A percentile compares a stretch with the other conserved stretches of the same genome.
Conservation (phyloP, 2,888 invertebrate genomes). For the Synergus umbraculus region DNA sequence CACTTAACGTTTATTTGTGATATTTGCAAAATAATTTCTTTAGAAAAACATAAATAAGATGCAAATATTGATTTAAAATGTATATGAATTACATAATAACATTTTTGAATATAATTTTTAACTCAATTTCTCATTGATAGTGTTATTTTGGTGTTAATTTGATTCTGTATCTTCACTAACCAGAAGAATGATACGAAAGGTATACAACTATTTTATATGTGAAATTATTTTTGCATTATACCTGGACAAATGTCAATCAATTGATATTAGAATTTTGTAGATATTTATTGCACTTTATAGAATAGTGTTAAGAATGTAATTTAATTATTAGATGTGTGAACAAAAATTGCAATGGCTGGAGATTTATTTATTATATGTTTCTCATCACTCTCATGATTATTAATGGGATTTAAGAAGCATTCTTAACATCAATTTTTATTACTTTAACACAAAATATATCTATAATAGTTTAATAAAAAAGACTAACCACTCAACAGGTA, state of each 20-base stretch:
- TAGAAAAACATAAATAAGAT: not conserved
- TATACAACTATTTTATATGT: not conserved
- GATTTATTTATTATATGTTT: no score
- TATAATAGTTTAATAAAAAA: not conserved
- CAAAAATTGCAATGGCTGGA: no score
- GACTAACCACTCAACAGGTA: conserved; percentile 17
- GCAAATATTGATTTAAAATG: not conserved
- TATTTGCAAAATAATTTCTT: not conserved
- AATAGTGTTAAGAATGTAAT: no score
- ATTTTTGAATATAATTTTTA: not conserved
- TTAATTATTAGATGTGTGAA: no score
- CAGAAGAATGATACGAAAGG: not conserved
- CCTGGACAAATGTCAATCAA: no score
- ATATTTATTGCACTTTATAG: not conserved
- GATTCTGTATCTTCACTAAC: not conserved
- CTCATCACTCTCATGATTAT: no score
- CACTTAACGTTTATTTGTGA: not conserved
- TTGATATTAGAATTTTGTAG: not conserved
- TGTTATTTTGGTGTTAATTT: not conserved
- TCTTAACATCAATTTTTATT: not conserved
- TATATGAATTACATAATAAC: not conserved
- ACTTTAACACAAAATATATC: not conserved
- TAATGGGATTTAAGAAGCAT: not conserved
- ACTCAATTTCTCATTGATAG: not conserved
- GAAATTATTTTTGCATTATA: no score